Conservation (phyloP, 1,140 invertebrate genomes). For the Aphis craccivora region DNA sequence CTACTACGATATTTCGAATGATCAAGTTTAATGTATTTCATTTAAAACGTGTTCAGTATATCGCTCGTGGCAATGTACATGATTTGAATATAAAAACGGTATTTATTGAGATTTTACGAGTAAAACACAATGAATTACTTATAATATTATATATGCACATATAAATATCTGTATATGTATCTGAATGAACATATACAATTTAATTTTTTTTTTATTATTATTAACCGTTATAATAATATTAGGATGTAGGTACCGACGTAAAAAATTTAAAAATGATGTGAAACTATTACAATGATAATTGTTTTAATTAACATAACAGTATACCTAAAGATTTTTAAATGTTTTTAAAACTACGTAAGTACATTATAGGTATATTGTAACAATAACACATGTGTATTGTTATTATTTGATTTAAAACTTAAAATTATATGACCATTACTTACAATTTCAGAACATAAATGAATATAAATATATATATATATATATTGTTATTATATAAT, state of each 20-base stretch:
- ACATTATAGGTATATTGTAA: no score
- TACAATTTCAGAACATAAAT: background rate
- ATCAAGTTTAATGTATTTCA: slow-evolving; percentile 13
- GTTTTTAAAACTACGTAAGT: background rate
- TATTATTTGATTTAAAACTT: background rate
- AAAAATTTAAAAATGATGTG: background rate
- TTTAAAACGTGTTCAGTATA: background rate
- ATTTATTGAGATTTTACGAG: background rate
- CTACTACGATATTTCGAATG: background rate
- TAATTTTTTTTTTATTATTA: background rate
- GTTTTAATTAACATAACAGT: background rate
- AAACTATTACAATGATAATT: background rate
- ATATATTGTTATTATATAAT: background rate
- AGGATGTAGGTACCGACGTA: background rate
- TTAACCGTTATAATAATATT: background rate
- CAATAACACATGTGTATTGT: background rate
- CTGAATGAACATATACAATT: background rate
- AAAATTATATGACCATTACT: background rate
- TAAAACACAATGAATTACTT: background rate
- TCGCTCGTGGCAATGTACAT: background rate
- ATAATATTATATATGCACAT: no score
- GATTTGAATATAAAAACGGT: background rate
- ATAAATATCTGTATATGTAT: background rate
- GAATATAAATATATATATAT: no score
- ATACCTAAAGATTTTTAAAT: background rate